These are phyloP conservation scores for Calonectris borealis DNA, from an alignment of 2,113 vertebrate genomes.

Conservation along the genomic window DNA sequence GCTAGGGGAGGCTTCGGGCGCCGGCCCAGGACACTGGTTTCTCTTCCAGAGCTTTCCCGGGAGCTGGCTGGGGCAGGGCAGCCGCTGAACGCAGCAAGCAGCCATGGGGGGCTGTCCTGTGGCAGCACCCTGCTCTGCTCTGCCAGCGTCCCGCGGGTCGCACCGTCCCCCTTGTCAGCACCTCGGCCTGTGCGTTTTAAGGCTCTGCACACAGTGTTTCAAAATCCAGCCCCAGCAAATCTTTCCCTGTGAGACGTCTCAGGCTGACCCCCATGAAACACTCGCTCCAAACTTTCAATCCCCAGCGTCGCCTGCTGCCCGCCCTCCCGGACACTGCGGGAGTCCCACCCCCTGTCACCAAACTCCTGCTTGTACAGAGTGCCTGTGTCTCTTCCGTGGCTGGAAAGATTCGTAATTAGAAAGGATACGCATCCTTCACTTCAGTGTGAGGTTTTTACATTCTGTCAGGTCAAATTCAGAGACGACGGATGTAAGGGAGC, in stretches of 20 bases:
- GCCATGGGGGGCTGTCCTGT: background rate
- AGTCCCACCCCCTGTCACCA: background rate
- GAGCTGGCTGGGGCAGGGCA: background rate
- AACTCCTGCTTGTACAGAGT: background rate
- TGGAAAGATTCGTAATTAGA: background rate
- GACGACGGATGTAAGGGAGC: background rate
- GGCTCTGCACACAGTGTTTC: background rate
- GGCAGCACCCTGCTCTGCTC: background rate
- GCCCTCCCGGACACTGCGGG: background rate
- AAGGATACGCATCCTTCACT: background rate
- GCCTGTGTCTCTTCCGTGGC: background rate
- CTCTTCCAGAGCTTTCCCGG: background rate
- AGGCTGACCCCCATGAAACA: background rate
- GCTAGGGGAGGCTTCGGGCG: background rate
- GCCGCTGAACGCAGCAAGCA: background rate
- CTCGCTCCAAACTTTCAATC: accelerated
- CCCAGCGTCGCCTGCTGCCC: background rate
- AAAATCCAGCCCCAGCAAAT: background rate
- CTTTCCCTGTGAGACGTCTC: background rate
- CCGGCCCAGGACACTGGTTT: background rate
- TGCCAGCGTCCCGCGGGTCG: accelerated
- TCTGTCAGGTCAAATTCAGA: background rate
- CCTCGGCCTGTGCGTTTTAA: background rate
- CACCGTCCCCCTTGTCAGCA: accelerated
- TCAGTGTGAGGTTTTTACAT: background rate